Base-by-base conservation (phyloP, 2,113 vertebrate genomes). In the Catharus bicknelli region DNA sequence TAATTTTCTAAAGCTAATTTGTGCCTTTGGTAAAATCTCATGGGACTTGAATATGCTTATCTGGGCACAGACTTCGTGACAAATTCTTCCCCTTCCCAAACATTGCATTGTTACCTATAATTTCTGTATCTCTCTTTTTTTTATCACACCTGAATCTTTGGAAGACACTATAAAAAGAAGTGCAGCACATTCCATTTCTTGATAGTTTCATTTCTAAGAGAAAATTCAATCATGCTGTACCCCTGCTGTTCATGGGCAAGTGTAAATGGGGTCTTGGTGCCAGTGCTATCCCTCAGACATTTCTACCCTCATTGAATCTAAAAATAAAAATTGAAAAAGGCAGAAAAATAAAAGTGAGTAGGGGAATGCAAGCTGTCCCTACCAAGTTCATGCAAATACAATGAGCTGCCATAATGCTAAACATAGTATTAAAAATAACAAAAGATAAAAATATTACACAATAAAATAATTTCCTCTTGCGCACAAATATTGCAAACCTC, bases 121-220 rank as follows among this genome's bases (percentile, higher is more conserved):
- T 21, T 89, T 70, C 48, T 21, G 11, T 17, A 8, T 43, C 47
- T 63, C 17, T 27, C 38, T 36, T 47, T 75, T 61, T 86, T 74
- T 86, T 89, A 74, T 73, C 79, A 43, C 58, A 76, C 27, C 61
- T 83, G 66, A 72, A 73, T 90, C 68, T 73, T 84, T 79, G 32
- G 19, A 53, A 51, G n/a, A 63, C 62, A 34, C 45, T 40, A 43
- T 8, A 62, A 66, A 81, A 53, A 89, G n/a, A 86, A 83, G 22
- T 36, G 48, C 21, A 87, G 22, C 25, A 7, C 8, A 3, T 69
- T 78, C 53, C 61, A 18, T 92, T 83, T 86, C 64, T 79, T 90
- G 72, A 32, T 55, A 86, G 47, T 73, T 95, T 63, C 78, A 88
- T 94, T 94, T 90, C 55, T 66, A 58, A 86, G 73, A 86, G 80